A percentile compares a stretch with the other conserved stretches of the same genome.
Conservation (phyloP, 2,797 vertebrate species). For the Sebastes jordani region DNA sequence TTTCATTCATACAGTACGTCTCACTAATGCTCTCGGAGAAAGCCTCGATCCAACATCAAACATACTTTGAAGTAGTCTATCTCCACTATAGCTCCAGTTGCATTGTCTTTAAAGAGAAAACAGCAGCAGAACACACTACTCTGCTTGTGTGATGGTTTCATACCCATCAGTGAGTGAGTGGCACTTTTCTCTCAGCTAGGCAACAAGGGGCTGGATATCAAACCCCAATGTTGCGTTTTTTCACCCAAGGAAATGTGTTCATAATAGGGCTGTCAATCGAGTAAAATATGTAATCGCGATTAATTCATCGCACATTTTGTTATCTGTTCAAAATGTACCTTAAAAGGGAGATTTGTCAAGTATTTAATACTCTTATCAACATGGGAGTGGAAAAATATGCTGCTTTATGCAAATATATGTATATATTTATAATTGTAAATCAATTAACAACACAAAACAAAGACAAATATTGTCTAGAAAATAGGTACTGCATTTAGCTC, state of each 20-base stretch:
- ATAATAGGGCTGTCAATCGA: too few relatives aligned
- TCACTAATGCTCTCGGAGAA: conserved; percentile 30
- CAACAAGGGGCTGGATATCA: not conserved
- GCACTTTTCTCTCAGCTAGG: not conserved
- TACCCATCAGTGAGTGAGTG: not conserved
- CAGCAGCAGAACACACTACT: not conserved
- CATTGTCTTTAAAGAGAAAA: not conserved
- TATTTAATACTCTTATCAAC: too few relatives aligned
- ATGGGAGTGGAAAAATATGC: too few relatives aligned
- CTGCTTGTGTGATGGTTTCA: not conserved
- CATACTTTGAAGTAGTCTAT: conserved; percentile 27
- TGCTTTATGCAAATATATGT: too few relatives aligned
- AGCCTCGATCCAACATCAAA: not conserved
- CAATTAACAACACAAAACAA: too few relatives aligned
- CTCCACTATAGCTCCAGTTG: not conserved
- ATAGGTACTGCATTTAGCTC: too few relatives aligned
- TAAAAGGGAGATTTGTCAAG: too few relatives aligned
- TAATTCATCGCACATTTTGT: too few relatives aligned
- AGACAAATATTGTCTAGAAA: too few relatives aligned
- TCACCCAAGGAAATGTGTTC: not conserved
- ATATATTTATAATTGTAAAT: too few relatives aligned
- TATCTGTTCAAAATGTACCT: too few relatives aligned
- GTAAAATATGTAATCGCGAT: too few relatives aligned
- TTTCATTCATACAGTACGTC: conserved; percentile 15
- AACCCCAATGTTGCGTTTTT: not conserved